Base-by-base conservation (phyloP, 2,888 invertebrate species). In the Drosophila picticornis region DNA sequence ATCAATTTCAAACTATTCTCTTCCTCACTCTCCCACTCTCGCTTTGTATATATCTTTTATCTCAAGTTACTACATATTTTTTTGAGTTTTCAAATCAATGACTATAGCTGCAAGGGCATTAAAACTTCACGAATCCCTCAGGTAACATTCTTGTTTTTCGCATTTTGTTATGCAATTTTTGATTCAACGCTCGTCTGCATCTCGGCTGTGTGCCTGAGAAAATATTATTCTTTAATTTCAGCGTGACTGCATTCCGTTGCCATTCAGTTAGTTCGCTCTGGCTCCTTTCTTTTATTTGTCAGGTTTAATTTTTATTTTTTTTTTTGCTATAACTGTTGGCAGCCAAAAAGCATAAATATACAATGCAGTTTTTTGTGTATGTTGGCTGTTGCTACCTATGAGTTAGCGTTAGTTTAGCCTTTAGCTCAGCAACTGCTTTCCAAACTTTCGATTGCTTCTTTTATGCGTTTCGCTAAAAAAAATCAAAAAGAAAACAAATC, bases 211-310 rank as follows among this genome's bases (percentile, higher is more conserved):
- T 72, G 76, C 83, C 88, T 81, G 82, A 76, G 83, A 89, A 85
- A 88, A 88, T 89, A 85, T 88, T 88, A 74, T 88, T 84, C 81
- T 88, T 88, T 85, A 88, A 88, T 88, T 88, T 88, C 83, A 86
- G 82, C 82, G 64, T 80, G 76, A 56, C 58, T 88, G 86, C 84
- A 88, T 79, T 76, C 68, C 57, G 60, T 72, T 75, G 55, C 64
- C 60, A 68, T 73, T 59, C 59, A 50, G 51, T 59, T 61, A 31
- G 60, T 38, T 65, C 27, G 50, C 29, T 48, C 9, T 25, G 22
- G 32, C 27, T 43, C n/a, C 7, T 1, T 9, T 48, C 13, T 29
- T n/a, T 53, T 60, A 25, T 27, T 38, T 67, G 13, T 27, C 10
- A 31, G 10, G 34, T 38, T 34, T 34, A 16, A 34, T 66, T 31